A percentile compares a stretch with the other conserved stretches of the same genome.
Evolutionary conservation across 1,140 invertebrate genomes (phyloP).

Genomic region (Armadillidium nasatum): DNA sequence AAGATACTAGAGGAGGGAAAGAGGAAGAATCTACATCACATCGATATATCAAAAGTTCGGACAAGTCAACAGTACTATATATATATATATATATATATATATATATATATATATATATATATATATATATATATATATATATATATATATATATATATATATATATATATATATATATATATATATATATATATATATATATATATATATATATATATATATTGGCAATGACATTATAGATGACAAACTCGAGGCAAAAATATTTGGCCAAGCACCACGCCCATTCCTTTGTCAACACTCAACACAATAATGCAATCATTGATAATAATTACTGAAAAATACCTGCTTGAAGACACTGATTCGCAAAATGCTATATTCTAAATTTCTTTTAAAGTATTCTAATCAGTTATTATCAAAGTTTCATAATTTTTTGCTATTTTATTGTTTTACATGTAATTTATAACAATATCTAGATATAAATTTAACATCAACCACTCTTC

Average conservation of each 20-base stretch:
- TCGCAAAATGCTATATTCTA: too few species aligned
- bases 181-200: slow-evolving; percentile 15
- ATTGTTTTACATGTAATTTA: too few species aligned
- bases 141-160: slow-evolving; percentile 1
- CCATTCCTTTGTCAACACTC: not conserved
- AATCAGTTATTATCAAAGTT: too few species aligned
- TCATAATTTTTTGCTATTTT: too few species aligned
- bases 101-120: not conserved
- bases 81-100: slow-evolving; percentile 15
- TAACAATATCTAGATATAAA: too few species aligned
- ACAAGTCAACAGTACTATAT: too few species aligned
- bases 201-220: slow-evolving; percentile 13
- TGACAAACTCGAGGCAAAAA: not conserved
- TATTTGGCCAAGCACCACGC: not conserved
- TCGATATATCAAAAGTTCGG: not conserved
- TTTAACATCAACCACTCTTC: too few species aligned
- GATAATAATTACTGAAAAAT: not conserved
- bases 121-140: slow-evolving; percentile 15
- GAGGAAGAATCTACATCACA: too few species aligned
- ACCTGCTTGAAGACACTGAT: not conserved
- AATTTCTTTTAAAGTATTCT: too few species aligned
- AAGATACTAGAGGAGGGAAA: too few species aligned
- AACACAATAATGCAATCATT: not conserved
- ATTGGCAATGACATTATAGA: not conserved
- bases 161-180: not conserved